Evolutionary conservation across 2,888 invertebrate species (phyloP).

Genomic region (Melanostoma mellinum): DNA sequence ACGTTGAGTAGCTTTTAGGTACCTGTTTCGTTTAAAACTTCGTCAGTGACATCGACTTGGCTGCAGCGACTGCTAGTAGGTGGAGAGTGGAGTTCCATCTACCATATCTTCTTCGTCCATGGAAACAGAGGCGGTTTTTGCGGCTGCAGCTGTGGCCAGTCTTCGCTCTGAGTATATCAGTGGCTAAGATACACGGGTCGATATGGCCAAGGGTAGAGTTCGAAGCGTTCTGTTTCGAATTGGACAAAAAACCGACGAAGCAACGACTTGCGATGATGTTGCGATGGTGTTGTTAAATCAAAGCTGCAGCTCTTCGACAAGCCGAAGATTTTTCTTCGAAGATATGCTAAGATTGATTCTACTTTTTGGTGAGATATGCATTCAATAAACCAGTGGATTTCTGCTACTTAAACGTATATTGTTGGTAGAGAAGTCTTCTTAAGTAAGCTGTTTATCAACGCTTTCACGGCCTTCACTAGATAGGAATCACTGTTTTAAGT

Average conservation of each 20-base stretch:
- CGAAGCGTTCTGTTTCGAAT: conserved; percentile 80
- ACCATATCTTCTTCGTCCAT: conserved; percentile 70
- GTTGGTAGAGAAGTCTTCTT: no score
- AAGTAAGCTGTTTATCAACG: no score
- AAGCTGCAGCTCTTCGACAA: conserved; percentile 93
- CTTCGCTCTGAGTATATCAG: conserved; percentile 78
- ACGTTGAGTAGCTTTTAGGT: conserved; percentile 83
- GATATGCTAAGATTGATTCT: no score
- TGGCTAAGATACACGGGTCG: conserved; percentile 79
- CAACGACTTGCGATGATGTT: conserved; percentile 88
- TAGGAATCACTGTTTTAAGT: no score
- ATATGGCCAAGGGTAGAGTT: conserved; percentile 75
- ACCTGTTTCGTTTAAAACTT: conserved; percentile 78
- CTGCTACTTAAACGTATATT: no score
- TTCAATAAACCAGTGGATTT: no score
- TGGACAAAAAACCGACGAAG: conserved; percentile 83
- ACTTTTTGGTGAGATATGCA: no score
- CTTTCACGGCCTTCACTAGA: no score
- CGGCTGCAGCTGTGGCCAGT: conserved; percentile 80
- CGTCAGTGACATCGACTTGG: conserved; percentile 74
- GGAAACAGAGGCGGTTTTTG: conserved; percentile 71
- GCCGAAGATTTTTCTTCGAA: conserved; percentile 80
- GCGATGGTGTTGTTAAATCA: conserved; percentile 93
- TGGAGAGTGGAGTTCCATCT: conserved; percentile 69
- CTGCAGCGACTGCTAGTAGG: conserved; percentile 63